Base-by-base conservation (phyloP, 2,888 invertebrate genomes). In the Orthosia cruda region DNA sequence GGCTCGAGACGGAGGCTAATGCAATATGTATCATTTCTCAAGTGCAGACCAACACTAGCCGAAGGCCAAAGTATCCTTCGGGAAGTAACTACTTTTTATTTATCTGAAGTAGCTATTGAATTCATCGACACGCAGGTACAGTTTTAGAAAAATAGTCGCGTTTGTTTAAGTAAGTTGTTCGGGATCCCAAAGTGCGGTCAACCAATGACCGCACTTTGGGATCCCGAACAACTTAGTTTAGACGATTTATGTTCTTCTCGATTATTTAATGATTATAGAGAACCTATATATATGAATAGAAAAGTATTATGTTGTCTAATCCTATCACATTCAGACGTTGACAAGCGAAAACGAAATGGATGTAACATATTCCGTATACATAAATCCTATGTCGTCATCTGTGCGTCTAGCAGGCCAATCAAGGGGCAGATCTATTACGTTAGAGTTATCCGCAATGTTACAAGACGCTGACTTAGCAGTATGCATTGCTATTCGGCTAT, bases 1-100 rank as follows among this genome's bases (percentile, higher is more conserved):
- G 84, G 77, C 80, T 83, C 83, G 86, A 89, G 91, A 89, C 91
- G 85, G 87, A 80, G 77, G 85, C 92, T 94, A 92, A 94, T 94
- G 93, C 91, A 94, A 94, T 94, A 94, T 94, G 93, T 93, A 94
- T 93, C 89, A 93, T 91, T 88, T 91, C 88, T 88, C 88, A 85
- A 88, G 84, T 72, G 84, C 79, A 83, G 77, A 85, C 83, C 88
- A 80, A 80, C 74, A 81, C 87, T 79, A 84, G 74, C 81, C 79
- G 77, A 77, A 73, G 77, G 74, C 78, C 70, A 72, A 85, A 85
- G 80, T 81, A 85, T 76, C 83, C 81, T 71, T 73, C 18, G 77
- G 73, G 80, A 86, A 80, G 83, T 68, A 86, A 83, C 77, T 70
- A 80, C 84, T 86, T 84, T 86, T 87, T 83, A 81, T 87, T 80